Evolutionary conservation across 1,140 invertebrate species (phyloP).

Genomic region (Cydia pomonella): DNA sequence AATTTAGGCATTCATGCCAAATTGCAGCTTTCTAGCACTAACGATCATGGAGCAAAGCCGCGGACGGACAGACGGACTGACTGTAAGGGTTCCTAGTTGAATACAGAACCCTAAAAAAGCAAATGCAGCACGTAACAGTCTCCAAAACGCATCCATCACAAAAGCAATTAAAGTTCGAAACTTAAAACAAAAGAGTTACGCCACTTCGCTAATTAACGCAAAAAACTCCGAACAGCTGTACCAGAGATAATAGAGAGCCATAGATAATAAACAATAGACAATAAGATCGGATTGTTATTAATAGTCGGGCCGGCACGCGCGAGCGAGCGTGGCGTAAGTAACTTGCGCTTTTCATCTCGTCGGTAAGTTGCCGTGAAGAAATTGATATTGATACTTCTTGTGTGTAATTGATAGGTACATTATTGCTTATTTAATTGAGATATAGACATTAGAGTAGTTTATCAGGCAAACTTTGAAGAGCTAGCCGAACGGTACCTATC

Average conservation of each 20-base stretch:
- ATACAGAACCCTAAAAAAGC: no score
- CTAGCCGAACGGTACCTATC: no score
- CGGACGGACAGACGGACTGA: no score
- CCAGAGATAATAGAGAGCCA: conserved; percentile 8
- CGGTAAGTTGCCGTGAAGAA: neutral
- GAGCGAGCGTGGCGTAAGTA: neutral
- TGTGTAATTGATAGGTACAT: neutral
- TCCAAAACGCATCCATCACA: neutral
- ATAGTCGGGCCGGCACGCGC: conserved; percentile 4
- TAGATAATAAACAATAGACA: conserved; percentile 20
- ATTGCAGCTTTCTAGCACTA: no score
- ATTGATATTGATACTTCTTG: neutral
- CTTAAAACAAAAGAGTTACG: conserved; percentile 14
- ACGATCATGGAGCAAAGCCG: no score
- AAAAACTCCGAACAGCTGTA: neutral
- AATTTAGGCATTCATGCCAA: no score
- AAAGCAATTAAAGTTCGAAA: conserved; percentile 12
- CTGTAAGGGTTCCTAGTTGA: no score
- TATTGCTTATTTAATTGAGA: neutral
- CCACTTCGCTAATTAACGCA: conserved; percentile 10
- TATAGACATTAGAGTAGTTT: neutral
- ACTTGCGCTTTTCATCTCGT: conserved; percentile 9
- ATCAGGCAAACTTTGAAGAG: no score
- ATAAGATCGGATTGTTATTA: conserved; percentile 4
- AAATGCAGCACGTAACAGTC: neutral